Evolutionary conservation across 1,140 invertebrate species (phyloP).

Genomic region (Delia radicum): DNA sequence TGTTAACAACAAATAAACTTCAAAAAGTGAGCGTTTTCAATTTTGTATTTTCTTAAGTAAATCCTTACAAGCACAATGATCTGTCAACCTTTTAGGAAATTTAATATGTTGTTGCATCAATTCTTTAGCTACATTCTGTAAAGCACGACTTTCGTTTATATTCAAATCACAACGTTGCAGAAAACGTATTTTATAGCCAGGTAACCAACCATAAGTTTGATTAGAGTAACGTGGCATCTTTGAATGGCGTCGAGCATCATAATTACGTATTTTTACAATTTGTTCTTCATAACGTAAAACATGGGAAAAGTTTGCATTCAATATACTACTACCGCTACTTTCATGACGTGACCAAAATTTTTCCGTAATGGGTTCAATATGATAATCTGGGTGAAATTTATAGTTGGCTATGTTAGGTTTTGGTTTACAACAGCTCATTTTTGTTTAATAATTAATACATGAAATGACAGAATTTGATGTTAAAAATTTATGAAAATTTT

Average conservation of each 20-base stretch:
- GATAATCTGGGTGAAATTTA: neutral
- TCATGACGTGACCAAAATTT: neutral
- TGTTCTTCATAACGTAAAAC: neutral
- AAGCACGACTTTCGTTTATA: neutral
- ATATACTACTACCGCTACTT: neutral
- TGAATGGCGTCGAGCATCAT: neutral
- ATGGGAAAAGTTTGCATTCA: neutral
- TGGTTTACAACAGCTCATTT: neutral
- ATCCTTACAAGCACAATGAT: neutral
- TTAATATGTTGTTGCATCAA: neutral
- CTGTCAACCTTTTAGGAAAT: neutral
- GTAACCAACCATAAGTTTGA: constrained; percentile 24
- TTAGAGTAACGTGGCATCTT: constrained; percentile 13
- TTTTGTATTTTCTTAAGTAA: too few relatives aligned
- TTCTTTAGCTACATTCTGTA: neutral
- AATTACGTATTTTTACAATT: neutral
- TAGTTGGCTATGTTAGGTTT: neutral
- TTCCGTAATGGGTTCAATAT: neutral
- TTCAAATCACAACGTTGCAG: constrained; percentile 7
- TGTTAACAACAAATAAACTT: too few relatives aligned
- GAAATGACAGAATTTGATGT: neutral
- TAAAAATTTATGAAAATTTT: neutral
- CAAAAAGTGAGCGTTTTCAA: too few relatives aligned
- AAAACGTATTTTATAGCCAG: neutral
- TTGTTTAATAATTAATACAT: neutral